Evolutionary conservation across 2,113 vertebrate genomes (phyloP), one percentile per base, ranked within the genome.

Genomic region (Arenaria interpres): DNA sequence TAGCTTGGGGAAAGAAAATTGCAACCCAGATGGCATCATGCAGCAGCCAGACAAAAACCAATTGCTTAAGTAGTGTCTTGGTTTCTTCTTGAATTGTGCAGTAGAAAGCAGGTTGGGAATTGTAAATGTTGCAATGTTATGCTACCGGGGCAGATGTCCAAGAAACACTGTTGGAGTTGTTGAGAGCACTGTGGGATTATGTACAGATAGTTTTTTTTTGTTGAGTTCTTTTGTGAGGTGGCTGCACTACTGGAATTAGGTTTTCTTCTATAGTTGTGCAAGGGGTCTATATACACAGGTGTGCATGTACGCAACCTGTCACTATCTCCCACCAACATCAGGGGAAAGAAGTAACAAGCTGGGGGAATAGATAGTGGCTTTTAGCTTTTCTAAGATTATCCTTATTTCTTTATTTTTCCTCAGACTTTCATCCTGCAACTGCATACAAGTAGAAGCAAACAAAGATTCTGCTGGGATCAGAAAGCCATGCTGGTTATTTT

Each of bases 1-100:
- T 77, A 90, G 46, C 80, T 85, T 84, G 53, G 68, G 79, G 75
- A 90, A 77, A 79, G 90, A 92, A 96, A 89, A 64, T 45, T 87
- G 51, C 90, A 83, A 48, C 37, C 63, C 54, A 94, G 86, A 87
- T 83, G 35, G 35, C 62, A 89, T 90, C 51, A 37, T 88, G 90
- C 79, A 85, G 68, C 35, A 87, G 30, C 51, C 48, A 88, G 77
- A 71, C 39, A 83, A 41, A 57, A 80, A 1, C 1, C 50, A 71
- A 24, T 71, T 95, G 68, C 57, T 93, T 48, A 67, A 89, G 63
- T 21, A 45, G 18, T 18, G 5, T 54, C 37, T 78, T 84, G 5
- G 30, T 94, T 92, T 95, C 80, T 85, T 80, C 81, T 84, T 81
- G 37, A 74, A 66, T 33, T 89, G 74, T 63, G 37, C 37, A 48